These are phyloP conservation scores for Myrmecobius fasciatus DNA, from an alignment of 2,113 vertebrate species.

Conservation along the genomic window DNA sequence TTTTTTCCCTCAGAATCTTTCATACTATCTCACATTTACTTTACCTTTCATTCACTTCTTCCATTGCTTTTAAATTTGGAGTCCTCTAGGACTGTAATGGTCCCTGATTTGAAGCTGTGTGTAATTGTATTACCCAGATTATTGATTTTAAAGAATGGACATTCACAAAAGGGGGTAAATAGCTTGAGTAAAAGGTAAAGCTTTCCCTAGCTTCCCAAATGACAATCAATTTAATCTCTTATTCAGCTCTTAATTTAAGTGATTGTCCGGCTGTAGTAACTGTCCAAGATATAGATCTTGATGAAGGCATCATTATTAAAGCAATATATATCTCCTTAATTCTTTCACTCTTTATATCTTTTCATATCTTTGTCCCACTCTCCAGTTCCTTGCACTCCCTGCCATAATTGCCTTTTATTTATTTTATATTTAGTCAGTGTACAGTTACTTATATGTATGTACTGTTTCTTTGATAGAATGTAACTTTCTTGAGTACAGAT, in stretches of 20 bases:
- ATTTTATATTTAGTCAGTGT: background rate
- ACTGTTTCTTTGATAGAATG: background rate
- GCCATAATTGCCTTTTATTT: background rate
- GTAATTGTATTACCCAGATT: background rate
- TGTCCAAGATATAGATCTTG: background rate
- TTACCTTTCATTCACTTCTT: background rate
- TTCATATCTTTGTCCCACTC: background rate
- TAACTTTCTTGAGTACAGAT: background rate
- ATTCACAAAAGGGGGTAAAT: background rate
- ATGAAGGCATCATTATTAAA: background rate
- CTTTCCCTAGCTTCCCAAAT: background rate
- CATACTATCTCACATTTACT: background rate
- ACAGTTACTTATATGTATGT: background rate
- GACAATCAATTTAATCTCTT: background rate
- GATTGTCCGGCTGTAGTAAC: background rate
- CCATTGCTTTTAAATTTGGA: background rate
- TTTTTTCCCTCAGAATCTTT: background rate
- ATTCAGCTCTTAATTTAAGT: background rate
- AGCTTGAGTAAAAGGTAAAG: too few species aligned
- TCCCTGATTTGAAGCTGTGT: background rate
- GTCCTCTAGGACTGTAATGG: background rate
- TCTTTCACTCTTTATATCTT: background rate
- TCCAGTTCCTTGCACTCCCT: background rate
- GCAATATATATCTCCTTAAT: background rate
- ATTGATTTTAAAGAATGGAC: background rate